Base-by-base conservation (phyloP, 2,888 invertebrate genomes). In the Dexiosoma caninum region DNA sequence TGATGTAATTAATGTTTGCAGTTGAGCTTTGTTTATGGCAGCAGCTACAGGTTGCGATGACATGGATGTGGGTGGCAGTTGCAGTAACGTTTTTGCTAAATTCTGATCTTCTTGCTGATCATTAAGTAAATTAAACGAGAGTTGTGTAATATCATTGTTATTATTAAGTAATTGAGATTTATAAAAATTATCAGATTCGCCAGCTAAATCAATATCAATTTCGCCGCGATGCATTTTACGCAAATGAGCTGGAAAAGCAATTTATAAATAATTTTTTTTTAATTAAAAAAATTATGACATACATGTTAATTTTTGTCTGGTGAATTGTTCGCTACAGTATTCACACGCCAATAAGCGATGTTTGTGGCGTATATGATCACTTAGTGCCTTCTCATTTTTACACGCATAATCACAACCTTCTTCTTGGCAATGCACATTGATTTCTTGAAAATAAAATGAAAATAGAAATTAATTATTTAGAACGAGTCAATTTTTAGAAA, bases 301-400 rank as follows among this genome's bases (percentile, higher is more conserved):
- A 83, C 84, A 40, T 21, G 77, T 78, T 60, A 84, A 46, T 35
- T 83, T 82, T 46, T 83, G 79, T 12, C 82, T 77, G 5, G 83
- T 78, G 53, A 84, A 84, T 67, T 78, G 69, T 14, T 82, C 76
- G 10, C 75, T 69, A 21, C 84, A 84, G 77, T 82, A 84, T 62
- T 84, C 84, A 67, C 84, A 84, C 3, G 82, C 72, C 21, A 83
- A 49, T 16, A 82, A 44, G 7, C 83, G 84, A 80, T 84, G 84
- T 42, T 82, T 84, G 59, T 82, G 81, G 8, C 79, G 79, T 70
- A 83, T 83, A 16, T 84, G 84, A 40, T 84, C 84, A 59, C 81
- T 83, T 21, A 83, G 79, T 10, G 82, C 79, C 30, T 83, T 83
- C 12, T 81, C 81, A 67, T 81, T 82, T 51, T 82, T 82, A 55